Base-by-base conservation (phyloP, 2,797 vertebrate species). In the Sebastiscus albofasciatus region DNA sequence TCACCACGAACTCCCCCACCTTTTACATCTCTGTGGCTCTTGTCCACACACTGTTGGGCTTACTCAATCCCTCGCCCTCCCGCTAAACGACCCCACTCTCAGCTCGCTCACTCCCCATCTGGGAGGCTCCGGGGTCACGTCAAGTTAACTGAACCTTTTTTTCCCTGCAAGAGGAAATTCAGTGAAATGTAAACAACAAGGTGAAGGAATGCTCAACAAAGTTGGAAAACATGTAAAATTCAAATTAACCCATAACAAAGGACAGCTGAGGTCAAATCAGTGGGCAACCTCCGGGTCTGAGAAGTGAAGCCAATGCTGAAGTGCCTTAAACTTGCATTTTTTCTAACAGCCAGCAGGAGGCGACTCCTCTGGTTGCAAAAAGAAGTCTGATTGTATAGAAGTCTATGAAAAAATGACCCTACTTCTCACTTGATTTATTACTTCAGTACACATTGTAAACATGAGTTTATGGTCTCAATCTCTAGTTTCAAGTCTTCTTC, bases 71-170 rank as follows among this genome's bases (percentile, higher is more conserved):
- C 61, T 77, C 16, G 22, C 8, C 46, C 76, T 87, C 75, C 61
- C 66, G 26, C 78, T 80, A 72, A 84, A 88, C 42, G 42, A 83
- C 82, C 68, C 67, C 66, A 29, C 77, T 83, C 73, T 79, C 56
- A 22, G 67, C 62, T 80, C 66, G 39, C 39, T 42, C 39, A 34
- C 70, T 80, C 56, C 36, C 74, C 60, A 59, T 87, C 58, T 84
- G 81, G 75, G 60, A 86, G 56, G 65, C 72, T 85, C 26, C 14
- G 70, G 27, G 85, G 84, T 89, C 80, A 83, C 8, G 9, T 62
- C 72, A 78, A 87, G 75, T 87, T 78, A 86, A 86, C 68, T 76
- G 60, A 78, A 52, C 4, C 18, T 71, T 79, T 86, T 65, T 70
- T 39, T 77, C 24, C 67, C 74, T 75, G 69, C 42, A 2, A 33